Conservation (phyloP, 2,797 vertebrate species). For the Chanos chanos region DNA sequence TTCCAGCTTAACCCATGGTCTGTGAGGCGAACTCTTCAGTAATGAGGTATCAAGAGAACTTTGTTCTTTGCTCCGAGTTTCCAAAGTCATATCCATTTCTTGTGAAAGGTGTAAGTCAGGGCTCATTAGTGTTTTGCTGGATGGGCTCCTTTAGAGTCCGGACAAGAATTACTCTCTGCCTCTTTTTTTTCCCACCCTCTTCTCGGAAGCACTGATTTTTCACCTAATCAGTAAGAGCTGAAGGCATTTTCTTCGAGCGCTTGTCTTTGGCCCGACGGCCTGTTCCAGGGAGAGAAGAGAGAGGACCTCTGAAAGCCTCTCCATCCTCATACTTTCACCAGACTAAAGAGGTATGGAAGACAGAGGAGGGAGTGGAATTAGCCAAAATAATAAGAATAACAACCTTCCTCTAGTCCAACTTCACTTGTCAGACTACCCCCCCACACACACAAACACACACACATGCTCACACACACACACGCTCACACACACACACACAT, state of each 20-base stretch:
- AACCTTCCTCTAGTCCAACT: slow-evolving; percentile 32
- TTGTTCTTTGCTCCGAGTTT: slow-evolving; percentile 23
- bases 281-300: background rate
- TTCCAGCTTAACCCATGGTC: slow-evolving; percentile 17
- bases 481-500: too few species aligned
- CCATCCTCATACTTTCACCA: slow-evolving; percentile 13
- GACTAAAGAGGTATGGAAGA: slow-evolving; percentile 27
- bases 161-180: slow-evolving; percentile 10
- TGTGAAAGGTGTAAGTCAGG: slow-evolving; percentile 30
- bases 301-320: background rate
- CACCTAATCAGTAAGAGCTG: slow-evolving; percentile 14
- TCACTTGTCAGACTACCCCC: slow-evolving; percentile 43
- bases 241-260: slow-evolving; percentile 7
- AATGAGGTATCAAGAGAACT: slow-evolving; percentile 36
- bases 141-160: slow-evolving; percentile 27
- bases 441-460: too few species aligned
- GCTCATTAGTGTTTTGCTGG: slow-evolving; percentile 34
- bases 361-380: slow-evolving; percentile 15
- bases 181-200: slow-evolving; percentile 25
- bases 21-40: slow-evolving; percentile 24
- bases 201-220: slow-evolving; percentile 8
- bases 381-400: slow-evolving; percentile 32
- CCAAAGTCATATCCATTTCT: slow-evolving; percentile 24
- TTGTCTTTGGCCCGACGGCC: slow-evolving; percentile 7
- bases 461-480: too few species aligned